Conservation (phyloP, 2,797 vertebrate species). For the Avahi laniger region DNA sequence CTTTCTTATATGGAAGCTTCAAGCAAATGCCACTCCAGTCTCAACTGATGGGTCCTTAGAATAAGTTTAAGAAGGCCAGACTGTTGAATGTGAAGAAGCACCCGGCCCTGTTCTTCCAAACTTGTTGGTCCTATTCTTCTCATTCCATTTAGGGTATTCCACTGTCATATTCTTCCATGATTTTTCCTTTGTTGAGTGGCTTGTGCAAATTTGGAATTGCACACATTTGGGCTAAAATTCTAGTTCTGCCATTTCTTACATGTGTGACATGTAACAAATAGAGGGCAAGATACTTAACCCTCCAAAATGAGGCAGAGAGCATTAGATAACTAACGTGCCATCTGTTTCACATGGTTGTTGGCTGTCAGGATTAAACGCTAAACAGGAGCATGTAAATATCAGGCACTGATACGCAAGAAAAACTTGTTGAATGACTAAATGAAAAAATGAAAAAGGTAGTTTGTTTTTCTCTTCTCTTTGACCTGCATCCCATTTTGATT, state of each 20-base stretch:
- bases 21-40: background rate
- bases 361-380: background rate
- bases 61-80: background rate
- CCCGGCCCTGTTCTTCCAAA: background rate
- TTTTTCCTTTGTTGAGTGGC: background rate
- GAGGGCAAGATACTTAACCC: background rate
- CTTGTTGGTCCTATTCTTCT: background rate
- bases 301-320: background rate
- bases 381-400: background rate
- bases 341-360: background rate
- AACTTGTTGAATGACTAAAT: background rate
- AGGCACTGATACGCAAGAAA: background rate
- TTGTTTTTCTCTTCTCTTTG: background rate
- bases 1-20: background rate
- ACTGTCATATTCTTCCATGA: background rate
- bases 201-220: background rate
- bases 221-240: conserved; percentile 7
- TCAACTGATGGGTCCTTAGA: background rate
- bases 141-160: background rate
- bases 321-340: background rate
- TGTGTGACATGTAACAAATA: background rate
- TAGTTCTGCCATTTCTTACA: background rate
- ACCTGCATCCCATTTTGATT: background rate
- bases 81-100: background rate
- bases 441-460: background rate